Conservation (phyloP, 1,140 invertebrate genomes). For the Monochamus saltuarius region DNA sequence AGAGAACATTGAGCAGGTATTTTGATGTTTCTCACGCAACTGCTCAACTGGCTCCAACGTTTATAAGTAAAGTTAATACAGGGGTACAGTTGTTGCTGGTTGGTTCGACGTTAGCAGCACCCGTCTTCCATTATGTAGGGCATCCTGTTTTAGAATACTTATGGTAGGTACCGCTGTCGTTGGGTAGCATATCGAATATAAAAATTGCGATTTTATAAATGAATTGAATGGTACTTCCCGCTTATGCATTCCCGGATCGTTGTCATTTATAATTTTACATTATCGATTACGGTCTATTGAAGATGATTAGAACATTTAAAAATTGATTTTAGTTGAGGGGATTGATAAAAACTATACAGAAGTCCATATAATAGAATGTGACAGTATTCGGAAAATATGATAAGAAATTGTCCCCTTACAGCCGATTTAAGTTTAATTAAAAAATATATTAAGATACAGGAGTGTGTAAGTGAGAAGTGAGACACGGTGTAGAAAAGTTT, state of each 20-base stretch:
- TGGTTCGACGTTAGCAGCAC: conserved; percentile 78
- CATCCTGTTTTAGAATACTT: conserved; percentile 75
- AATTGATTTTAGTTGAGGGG: too few relatives aligned
- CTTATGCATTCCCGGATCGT: not conserved
- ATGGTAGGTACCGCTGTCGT: conserved; percentile 59
- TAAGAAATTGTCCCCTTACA: too few relatives aligned
- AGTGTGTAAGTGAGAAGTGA: too few relatives aligned
- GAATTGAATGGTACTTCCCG: conserved; percentile 1
- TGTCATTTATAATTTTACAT: too few relatives aligned
- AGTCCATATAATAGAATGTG: too few relatives aligned
- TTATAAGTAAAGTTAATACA: conserved; percentile 94
- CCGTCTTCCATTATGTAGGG: conserved; percentile 76
- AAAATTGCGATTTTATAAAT: conserved; percentile 3
- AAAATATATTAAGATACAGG: too few relatives aligned
- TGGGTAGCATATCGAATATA: not conserved
- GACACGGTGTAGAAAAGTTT: not conserved
- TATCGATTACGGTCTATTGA: too few relatives aligned
- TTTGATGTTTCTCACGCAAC: conserved; percentile 89
- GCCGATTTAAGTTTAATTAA: too few relatives aligned
- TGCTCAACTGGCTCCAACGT: conserved; percentile 86
- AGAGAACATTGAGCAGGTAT: conserved; percentile 86
- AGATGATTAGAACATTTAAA: too few relatives aligned
- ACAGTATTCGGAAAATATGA: too few relatives aligned
- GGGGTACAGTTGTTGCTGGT: conserved; percentile 80
- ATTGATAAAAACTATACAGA: too few relatives aligned